Conservation (phyloP, 1,140 invertebrate genomes). For the Leptestheria dahalacensis region DNA sequence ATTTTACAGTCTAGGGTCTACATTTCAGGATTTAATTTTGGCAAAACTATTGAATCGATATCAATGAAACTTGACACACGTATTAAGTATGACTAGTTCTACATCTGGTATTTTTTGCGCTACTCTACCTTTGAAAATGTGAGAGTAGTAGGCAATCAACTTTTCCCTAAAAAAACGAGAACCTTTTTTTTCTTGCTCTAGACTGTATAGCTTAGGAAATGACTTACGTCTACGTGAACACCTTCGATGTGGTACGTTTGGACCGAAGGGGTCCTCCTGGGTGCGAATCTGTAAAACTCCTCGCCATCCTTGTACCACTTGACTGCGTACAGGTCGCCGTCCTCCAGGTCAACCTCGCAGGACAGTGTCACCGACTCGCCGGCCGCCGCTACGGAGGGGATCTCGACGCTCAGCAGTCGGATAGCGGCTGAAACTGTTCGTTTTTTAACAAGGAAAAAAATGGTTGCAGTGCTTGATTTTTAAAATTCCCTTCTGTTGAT, state of each 20-base stretch:
- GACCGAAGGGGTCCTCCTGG: constrained; percentile 13
- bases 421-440: constrained; percentile 6
- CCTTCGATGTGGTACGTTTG: constrained; percentile 17
- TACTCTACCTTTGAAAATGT: no score
- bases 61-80: no score
- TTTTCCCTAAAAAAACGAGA: neutral
- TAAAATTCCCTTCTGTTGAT: no score
- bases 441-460: neutral
- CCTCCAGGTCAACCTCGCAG: constrained; percentile 16
- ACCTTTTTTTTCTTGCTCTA: no score
- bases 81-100: no score
- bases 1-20: no score
- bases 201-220: neutral
- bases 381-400: constrained; percentile 10
- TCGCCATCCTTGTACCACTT: constrained; percentile 30
- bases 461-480: no score
- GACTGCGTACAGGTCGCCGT: constrained; percentile 19
- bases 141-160: neutral
- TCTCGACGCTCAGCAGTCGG: constrained; percentile 10
- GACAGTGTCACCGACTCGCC: constrained; percentile 12
- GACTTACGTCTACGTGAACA: constrained; percentile 20
- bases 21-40: no score
- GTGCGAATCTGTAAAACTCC: constrained; percentile 29
- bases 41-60: no score
- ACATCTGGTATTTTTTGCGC: no score